These are phyloP conservation scores for Phortica variegata DNA, from an alignment of 1,140 invertebrate species.

Conservation along the genomic window DNA sequence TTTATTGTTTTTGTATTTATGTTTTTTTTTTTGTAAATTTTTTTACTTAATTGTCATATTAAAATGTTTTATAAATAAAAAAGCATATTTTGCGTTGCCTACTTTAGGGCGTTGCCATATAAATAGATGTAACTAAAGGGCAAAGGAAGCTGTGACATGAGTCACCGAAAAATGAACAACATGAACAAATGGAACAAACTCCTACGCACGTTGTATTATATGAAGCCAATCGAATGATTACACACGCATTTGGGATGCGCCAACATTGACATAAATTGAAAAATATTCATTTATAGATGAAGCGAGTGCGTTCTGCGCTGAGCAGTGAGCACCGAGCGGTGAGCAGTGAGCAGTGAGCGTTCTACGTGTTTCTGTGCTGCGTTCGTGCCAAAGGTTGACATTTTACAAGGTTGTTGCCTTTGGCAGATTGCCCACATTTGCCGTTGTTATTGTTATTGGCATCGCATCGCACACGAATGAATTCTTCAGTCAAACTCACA, in stretches of 20 bases:
- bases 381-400: slow-evolving; percentile 39
- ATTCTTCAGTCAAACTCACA: too few relatives aligned
- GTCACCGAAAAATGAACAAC: background rate
- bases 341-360: slow-evolving; percentile 7
- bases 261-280: slow-evolving; percentile 13
- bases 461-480: slow-evolving; percentile 1
- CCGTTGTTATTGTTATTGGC: slow-evolving; percentile 28
- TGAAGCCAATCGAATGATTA: slow-evolving; percentile 28
- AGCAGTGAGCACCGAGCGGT: slow-evolving; percentile 17
- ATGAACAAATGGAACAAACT: background rate
- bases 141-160: background rate
- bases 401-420: slow-evolving; percentile 14
- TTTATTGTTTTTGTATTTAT: too few relatives aligned
- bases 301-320: slow-evolving; percentile 1
- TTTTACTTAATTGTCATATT: too few relatives aligned
- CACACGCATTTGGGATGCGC: slow-evolving; percentile 8
- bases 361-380: slow-evolving; percentile 11
- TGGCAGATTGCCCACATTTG: background rate
- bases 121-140: too few relatives aligned
- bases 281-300: slow-evolving; percentile 8
- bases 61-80: too few relatives aligned
- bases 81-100: too few relatives aligned
- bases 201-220: slow-evolving; percentile 15
- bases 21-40: too few relatives aligned
- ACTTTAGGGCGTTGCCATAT: too few relatives aligned